A percentile compares a stretch with the other conserved stretches of the same genome.
Conservation (phyloP, 2,797 vertebrate genomes). For the Poecilia gillii region DNA sequence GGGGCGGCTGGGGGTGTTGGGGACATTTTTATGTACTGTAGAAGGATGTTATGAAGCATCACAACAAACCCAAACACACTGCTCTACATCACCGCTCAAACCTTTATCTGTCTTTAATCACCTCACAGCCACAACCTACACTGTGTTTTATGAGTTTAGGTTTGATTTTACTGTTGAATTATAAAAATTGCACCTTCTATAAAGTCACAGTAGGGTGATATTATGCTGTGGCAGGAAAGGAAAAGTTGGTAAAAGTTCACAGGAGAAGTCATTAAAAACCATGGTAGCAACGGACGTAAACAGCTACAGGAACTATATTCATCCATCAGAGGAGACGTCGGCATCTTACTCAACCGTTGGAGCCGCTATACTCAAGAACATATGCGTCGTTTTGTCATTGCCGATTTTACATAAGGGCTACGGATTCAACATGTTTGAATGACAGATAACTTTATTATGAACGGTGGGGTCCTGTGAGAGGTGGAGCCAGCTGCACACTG, state of each 20-base stretch:
- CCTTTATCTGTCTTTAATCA: background rate
- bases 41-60: constrained; percentile 66
- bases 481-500: too few relatives aligned
- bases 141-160: background rate
- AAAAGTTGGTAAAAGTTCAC: background rate
- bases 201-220: background rate
- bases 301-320: too few relatives aligned
- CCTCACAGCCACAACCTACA: background rate
- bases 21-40: constrained; percentile 78
- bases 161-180: background rate
- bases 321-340: too few relatives aligned
- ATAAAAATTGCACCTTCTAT: background rate
- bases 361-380: too few relatives aligned
- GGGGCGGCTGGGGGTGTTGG: constrained; percentile 50
- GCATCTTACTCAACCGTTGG: too few relatives aligned
- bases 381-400: too few relatives aligned
- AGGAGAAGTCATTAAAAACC: background rate
- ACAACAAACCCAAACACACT: constrained; percentile 60
- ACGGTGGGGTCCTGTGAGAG: too few relatives aligned
- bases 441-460: too few relatives aligned
- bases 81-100: background rate
- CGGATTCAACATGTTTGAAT: too few relatives aligned
- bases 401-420: too few relatives aligned
- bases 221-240: background rate
- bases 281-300: too few relatives aligned